Percentiles rank a stretch among this genome's conserved stretches.
Evolutionary conservation across 37 sponge, comb jelly and placozoan species (phyloP).

Genomic region (Theonella swinhoei): DNA sequence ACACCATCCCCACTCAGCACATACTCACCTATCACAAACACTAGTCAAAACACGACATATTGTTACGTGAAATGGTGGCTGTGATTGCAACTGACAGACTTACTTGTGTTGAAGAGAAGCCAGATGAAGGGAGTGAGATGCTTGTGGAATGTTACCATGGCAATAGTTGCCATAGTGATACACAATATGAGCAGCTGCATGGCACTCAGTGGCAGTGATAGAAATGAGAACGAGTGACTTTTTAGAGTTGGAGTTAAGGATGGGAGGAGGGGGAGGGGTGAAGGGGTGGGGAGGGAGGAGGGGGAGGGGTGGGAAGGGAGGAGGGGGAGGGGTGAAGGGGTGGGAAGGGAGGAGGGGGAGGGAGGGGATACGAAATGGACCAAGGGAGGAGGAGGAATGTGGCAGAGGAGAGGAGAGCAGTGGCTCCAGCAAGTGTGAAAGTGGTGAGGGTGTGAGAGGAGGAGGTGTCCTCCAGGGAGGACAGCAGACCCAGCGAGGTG

Average conservation of each 20-base stretch:
- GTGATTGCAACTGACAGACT: not conserved
- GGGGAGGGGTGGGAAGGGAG: not conserved
- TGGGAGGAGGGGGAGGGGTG: no score
- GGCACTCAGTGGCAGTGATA: conserved; percentile 47
- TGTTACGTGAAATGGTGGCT: no score
- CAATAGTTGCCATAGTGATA: conserved; percentile 18
- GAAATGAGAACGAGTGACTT: conserved; percentile 47
- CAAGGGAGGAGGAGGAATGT: conserved; percentile 40
- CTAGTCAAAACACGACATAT: conserved; percentile 1
- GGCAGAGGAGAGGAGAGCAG: conserved; percentile 28
- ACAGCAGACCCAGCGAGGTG: conserved; percentile 19
- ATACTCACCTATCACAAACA: conserved; percentile 47
- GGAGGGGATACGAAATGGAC: conserved; percentile 54
- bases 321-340: no score
- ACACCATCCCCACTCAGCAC: conserved; percentile 29
- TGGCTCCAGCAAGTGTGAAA: not conserved
- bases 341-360: no score
- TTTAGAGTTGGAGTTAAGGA: not conserved
- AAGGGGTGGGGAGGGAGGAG: not conserved
- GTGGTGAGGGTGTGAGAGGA: not conserved
- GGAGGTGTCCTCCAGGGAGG: not conserved
- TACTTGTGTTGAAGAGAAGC: conserved; percentile 38
- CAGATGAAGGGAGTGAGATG: conserved; percentile 7
- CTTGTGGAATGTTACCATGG: conserved; percentile 20
- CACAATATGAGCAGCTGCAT: conserved; percentile 41